Evolutionary conservation across 2,113 vertebrate genomes (phyloP), one percentile per base, ranked within the genome.

Genomic region (Carollia perspicillata): DNA sequence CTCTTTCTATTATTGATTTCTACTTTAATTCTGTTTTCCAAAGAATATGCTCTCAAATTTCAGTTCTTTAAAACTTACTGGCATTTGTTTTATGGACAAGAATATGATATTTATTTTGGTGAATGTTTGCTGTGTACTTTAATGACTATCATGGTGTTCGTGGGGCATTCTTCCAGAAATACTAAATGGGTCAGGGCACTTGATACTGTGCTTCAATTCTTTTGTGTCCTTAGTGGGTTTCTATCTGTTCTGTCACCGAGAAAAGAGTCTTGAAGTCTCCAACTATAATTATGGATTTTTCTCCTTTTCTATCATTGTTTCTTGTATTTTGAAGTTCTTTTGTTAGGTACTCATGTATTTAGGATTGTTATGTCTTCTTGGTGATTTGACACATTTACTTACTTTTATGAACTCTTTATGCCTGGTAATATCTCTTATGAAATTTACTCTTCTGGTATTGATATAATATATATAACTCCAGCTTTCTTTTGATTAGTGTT

Each of bases 21-120:
- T 66, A 79, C 28, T 78, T 88, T 84, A 91, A 78, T 94, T 95
- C 77, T 94, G 13, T 87, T 87, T 81, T 84, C 65, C 18, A 65
- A 72, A 90, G 55, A 80, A 66, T 85, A 33, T 49, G 26, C 47
- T 51, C 26, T 78, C 13, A 72, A 63, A 84, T 72, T 84, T 87
- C 42, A 83, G 0, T 90, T 81, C 44, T 83, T 90, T 93, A 30
- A 93, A 71, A 55, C 51, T 68, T 65, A 42, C 63, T 49, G 30
- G 80, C 5, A 6, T 89, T 84, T 69, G 42, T 93, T 86, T 91
- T 72, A n/a, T 79, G 49, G 40, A 49, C 35, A 42, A 84, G 22
- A 58, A 58, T 78, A 30, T 30, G 60, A 63, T 63, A 63, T 63
- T 63, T 63, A 13, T 30, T 30, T 63, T 30, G 60, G 60, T 30